Evolutionary conservation across 64 coral and sea anemone species (phyloP), one percentile per base, ranked within the genome.

Genomic region (Stichodactyla mertensii): DNA sequence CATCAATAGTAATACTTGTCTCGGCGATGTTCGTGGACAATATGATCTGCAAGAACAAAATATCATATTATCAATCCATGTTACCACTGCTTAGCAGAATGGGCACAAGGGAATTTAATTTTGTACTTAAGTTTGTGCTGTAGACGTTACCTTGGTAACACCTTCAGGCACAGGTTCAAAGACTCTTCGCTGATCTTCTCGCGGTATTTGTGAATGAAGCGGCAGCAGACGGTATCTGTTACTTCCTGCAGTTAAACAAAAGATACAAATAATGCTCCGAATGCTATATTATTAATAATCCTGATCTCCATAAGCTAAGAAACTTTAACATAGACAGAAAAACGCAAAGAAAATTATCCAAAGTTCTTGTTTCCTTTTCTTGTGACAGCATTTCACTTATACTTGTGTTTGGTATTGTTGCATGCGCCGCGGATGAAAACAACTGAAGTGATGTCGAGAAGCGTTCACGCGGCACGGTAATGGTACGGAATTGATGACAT

Each of bases 1-100:
- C 97, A 79, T 99, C 97, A 18, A 99, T 99, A 23, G 97, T 99
- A 62, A 99, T 94, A 86, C 97, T 99, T 64, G 97, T 99, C 85
- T 99, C 97, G 64, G 97, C 97, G 31, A 99, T 99, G 82, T 99
- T 99, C 52, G 97, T 99, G 6, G 97, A 99, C 16, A 99, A 62
- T 86, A 99, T 99, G 53, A 99, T 99, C 97, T 98, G 80, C 16
- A 61, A 89, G 62, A 58, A 85, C 26, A 85, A 66, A 18, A 15
- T 61, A 9, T 58, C 56, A 58, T 58, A 9, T 58, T 11, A 58
- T 58, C 56, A 9, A 9, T 19, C 7, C 18, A 11, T 19, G 24
- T 52, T 78, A 78, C 57, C 57, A 59, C 57, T 10, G 9, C 15
- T 59, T 18, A 78, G 24, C 77, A 23, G 67, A 19, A 19, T 71